A percentile compares a stretch with the other conserved stretches of the same genome.
Evolutionary conservation across 2,888 invertebrate species (phyloP).

Genomic region (Mythimna ferrago): DNA sequence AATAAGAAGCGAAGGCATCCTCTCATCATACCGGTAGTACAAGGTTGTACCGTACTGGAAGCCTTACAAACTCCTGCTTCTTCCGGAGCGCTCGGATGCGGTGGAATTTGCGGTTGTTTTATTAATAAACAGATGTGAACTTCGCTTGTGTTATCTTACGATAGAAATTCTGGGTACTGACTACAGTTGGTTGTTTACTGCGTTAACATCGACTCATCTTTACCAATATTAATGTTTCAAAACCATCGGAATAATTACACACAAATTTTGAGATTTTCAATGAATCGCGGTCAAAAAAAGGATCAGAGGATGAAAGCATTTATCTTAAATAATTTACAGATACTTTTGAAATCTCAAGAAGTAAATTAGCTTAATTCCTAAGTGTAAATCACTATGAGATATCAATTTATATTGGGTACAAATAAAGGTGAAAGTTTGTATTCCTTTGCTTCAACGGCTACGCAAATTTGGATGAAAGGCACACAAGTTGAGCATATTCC

Average conservation of each 20-base stretch:
- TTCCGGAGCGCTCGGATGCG: slow-evolving; percentile 63
- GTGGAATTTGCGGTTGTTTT: slow-evolving; percentile 52
- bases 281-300: no score
- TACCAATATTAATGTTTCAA: background rate
- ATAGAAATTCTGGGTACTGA: background rate
- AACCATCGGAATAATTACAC: background rate
- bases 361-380: no score
- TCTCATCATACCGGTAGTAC: background rate
- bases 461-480: no score
- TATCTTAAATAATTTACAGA: no score
- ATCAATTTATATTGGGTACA: no score
- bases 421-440: no score
- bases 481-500: no score
- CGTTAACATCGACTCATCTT: background rate
- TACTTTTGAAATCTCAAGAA: no score
- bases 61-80: slow-evolving; percentile 51
- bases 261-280: no score
- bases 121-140: slow-evolving; percentile 50
- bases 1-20: slow-evolving; percentile 5
- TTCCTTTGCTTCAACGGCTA: no score
- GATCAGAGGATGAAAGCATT: no score
- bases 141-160: slow-evolving; percentile 3
- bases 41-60: slow-evolving; percentile 40
- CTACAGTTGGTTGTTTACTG: background rate
- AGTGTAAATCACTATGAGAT: no score